Base-by-base conservation (phyloP, 1,140 invertebrate genomes). In the Ceratitis capitata region DNA sequence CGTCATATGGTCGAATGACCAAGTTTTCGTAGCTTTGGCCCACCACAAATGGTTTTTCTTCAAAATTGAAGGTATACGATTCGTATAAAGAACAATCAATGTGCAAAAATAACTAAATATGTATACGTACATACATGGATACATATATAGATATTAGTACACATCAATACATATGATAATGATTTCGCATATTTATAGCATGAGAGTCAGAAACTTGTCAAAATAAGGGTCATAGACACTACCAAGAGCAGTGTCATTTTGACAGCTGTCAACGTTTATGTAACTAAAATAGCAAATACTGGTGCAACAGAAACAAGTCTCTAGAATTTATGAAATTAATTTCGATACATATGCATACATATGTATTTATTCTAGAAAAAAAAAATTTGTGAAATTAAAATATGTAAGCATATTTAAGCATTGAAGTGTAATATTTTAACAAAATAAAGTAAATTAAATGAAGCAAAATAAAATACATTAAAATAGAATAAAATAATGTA, bases 251-350 rank as follows among this genome's bases (percentile, higher is more conserved):
- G 5, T 69, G 61, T 69, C 29, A 14, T 16, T 69, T 69, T 69
- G 61, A 69, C 61, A 69, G 61, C 61, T 69, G 61, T 69, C 61
- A 69, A 69, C 14, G 61, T 19, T 39, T 82, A 26, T 26, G 47
- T 26, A 47, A 45, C n/a, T 39, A 26, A 12, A 12, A 35, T 47
- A 29, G 29, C n/a, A n/a, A n/a, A n/a, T n/a, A n/a, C n/a, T n/a
- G n/a, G n/a, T n/a, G n/a, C n/a, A n/a, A n/a, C n/a, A n/a, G n/a
- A n/a, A n/a, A n/a, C n/a, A n/a, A n/a, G n/a, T n/a, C n/a, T n/a
- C n/a, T n/a, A n/a, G n/a, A n/a, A n/a, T n/a, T n/a, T n/a, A n/a
- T n/a, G n/a, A n/a, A n/a, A n/a, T n/a, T n/a, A n/a, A n/a, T n/a
- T n/a, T n/a, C n/a, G n/a, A n/a, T n/a, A 82, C n/a, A 47, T n/a